phyloP scores from a whole-genome alignment of 2,113 vertebrate genomes.

The Procapra przewalskii region DNA sequence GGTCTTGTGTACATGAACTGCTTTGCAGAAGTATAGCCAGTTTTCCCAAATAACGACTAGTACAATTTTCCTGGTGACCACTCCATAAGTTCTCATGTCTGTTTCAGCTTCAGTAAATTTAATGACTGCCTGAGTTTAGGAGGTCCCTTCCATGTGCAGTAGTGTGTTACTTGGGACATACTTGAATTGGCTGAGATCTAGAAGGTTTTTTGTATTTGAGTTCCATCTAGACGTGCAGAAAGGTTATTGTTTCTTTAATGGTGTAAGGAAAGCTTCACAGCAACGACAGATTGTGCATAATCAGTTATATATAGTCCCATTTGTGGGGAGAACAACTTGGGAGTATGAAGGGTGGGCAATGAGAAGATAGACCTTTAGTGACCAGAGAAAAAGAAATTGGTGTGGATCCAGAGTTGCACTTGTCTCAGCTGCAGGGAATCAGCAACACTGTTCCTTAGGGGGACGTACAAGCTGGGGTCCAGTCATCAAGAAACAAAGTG shows the following conservation, averaged over 20 bases:
- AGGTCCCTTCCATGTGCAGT: conserved; percentile 10
- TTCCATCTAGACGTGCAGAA: neutral
- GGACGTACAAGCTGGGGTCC: neutral
- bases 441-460: neutral
- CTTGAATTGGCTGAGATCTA: neutral
- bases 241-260: neutral
- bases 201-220: neutral
- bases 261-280: neutral
- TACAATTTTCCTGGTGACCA: conserved; percentile 36
- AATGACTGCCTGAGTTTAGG: conserved; percentile 13
- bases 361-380: neutral
- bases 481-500: conserved; percentile 41
- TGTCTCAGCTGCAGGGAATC: conserved; percentile 11
- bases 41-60: conserved; percentile 39
- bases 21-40: conserved; percentile 36
- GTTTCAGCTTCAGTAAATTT: conserved; percentile 24
- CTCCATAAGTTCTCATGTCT: neutral
- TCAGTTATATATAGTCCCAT: neutral
- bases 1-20: neutral
- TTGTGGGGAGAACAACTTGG: neutral
- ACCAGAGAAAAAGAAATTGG: neutral
- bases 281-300: neutral
- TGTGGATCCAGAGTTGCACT: neutral
- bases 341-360: neutral
- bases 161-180: neutral